Evolutionary conservation across 2,888 invertebrate species (phyloP), one percentile per base, ranked within the genome.

Genomic region (Cataglyphis albicans): DNA sequence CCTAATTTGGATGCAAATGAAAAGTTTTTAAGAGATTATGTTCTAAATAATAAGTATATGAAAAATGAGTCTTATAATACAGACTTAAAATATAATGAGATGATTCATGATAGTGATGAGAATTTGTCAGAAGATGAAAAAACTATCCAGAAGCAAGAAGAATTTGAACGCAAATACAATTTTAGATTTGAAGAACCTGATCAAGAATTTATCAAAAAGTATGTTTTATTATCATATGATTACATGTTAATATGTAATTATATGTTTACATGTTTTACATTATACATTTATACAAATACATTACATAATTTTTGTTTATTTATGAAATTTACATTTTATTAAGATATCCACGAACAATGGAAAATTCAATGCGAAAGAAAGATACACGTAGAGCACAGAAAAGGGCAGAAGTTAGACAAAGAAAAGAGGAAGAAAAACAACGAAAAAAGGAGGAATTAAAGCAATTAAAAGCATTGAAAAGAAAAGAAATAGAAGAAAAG

Each of bases 151-250:
- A 96, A 97, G 92, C 98, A 98, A 94, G 98, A 98, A 87, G 96
- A 97, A 94, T 99, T 99, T 95, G 99, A 99, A 93, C 96, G 98
- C 65, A 99, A 99, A 88, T 99, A 97, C 94, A 99, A 99, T 95
- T 99, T 98, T 94, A 96, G 99, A 86, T 99, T 97, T 94, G 99
- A 99, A 94, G 99, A 99, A 94, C 99, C 99, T 0, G 99, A 99
- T 94, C 96, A 97, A 68, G 98, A 99, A 90, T 99, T 97, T 95
- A 97, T 98, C 38, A 94, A 94, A 82, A 89, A 91, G 90, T 93
- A 84, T 38, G 70, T 41, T 61, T 75, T 67, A 15, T 38, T 76
- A 52, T 9, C 83, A 2, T n/a, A 52, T 21, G 0, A 80, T 61
- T 59, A 74, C 25, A 57, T 68, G 25, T 44, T 81, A 48, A 72